phyloP scores from a whole-genome alignment of 2,888 invertebrate species.

The Ophion costatus region DNA sequence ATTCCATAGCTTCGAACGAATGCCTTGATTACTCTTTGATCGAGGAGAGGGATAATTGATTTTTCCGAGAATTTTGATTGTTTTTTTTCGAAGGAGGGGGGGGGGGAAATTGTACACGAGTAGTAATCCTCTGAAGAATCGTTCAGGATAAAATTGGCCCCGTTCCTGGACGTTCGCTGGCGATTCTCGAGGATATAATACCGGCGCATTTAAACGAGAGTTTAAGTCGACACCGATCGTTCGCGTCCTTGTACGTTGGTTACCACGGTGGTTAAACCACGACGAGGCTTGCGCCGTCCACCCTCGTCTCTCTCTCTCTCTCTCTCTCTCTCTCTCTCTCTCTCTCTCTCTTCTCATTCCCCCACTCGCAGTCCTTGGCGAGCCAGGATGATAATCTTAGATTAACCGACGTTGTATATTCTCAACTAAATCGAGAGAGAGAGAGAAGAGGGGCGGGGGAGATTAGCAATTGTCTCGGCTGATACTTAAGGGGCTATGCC shows the following conservation, averaged over 20 bases:
- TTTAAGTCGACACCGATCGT: constrained; percentile 66
- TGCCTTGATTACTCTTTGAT: not conserved
- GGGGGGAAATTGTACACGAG: constrained; percentile 6
- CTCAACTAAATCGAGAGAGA: not conserved
- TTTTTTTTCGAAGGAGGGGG: constrained; percentile 4
- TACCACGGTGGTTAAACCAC: constrained; percentile 63
- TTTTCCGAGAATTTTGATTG: constrained; percentile 19
- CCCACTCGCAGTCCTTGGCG: constrained; percentile 50
- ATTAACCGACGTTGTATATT: constrained; percentile 64
- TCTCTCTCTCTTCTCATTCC: constrained; percentile 46
- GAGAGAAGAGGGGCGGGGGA: constrained; percentile 26
- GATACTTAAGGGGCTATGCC: no score
- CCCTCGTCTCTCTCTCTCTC: constrained; percentile 55
- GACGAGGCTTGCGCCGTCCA: constrained; percentile 52
- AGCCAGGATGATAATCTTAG: constrained; percentile 63
- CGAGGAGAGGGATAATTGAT: not conserved
- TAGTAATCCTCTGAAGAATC: constrained; percentile 29
- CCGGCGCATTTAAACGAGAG: constrained; percentile 63
- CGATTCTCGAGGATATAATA: constrained; percentile 50
- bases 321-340: constrained; percentile 47
- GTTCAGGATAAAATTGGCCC: constrained; percentile 16
- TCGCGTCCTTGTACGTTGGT: constrained; percentile 65
- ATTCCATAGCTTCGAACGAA: not conserved
- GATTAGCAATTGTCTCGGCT: constrained; percentile 74
- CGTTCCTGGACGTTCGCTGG: constrained; percentile 40